A percentile compares a stretch with the other conserved stretches of the same genome.
phyloP scores from a whole-genome alignment of 1,140 invertebrate genomes.

The Aethina tumida region DNA sequence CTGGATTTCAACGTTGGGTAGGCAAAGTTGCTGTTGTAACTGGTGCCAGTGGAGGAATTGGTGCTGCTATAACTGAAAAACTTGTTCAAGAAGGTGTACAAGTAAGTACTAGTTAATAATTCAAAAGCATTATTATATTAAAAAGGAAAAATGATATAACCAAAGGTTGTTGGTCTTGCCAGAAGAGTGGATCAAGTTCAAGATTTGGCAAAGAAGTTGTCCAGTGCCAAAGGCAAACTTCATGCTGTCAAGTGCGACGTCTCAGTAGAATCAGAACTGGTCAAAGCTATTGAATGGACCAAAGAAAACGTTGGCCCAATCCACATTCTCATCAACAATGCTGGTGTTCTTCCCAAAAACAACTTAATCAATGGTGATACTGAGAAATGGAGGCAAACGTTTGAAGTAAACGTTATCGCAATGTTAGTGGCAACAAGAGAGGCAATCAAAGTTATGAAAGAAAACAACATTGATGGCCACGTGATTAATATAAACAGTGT shows the following conservation, averaged over 20 bases:
- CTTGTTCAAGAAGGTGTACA: too few relatives aligned
- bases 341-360: slow-evolving; percentile 41
- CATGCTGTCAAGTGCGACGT: slow-evolving; percentile 29
- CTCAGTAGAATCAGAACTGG: slow-evolving; percentile 45
- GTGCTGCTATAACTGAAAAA: too few relatives aligned
- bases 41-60: too few relatives aligned
- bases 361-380: slow-evolving; percentile 12
- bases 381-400: slow-evolving; percentile 13
- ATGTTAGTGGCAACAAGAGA: slow-evolving; percentile 55
- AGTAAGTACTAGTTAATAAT: too few relatives aligned
- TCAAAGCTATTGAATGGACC: slow-evolving; percentile 51
- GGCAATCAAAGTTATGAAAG: slow-evolving; percentile 54
- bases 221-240: slow-evolving; percentile 8
- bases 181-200: slow-evolving; percentile 11
- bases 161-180: slow-evolving; percentile 17
- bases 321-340: slow-evolving; percentile 65
- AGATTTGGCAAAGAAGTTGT: slow-evolving; percentile 3
- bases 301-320: slow-evolving; percentile 49
- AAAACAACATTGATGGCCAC: slow-evolving; percentile 51
- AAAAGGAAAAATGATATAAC: neutral
- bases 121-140: slow-evolving; percentile 5
- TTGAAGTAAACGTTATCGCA: slow-evolving; percentile 38
- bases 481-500: slow-evolving; percentile 61
- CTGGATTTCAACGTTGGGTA: too few relatives aligned
- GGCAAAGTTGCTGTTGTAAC: too few relatives aligned